phyloP scores from a whole-genome alignment of 2,797 vertebrate species.

The Sitta carolinensis region DNA sequence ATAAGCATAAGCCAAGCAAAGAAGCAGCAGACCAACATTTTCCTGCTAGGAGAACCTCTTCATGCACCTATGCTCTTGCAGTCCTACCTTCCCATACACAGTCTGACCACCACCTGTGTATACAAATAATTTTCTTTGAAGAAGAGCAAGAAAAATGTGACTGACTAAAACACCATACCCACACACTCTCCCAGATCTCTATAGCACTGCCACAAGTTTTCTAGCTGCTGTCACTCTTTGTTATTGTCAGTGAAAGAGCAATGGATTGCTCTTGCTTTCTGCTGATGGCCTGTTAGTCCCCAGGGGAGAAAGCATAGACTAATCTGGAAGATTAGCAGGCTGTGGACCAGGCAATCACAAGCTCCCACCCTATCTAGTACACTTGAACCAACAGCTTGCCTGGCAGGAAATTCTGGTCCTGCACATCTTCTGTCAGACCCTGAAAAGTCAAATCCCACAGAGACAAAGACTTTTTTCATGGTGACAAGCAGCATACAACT shows the following conservation, averaged over 20 bases:
- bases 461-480: slow-evolving; percentile 36
- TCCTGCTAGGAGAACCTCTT: not conserved
- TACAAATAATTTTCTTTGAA: not conserved
- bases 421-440: slow-evolving; percentile 47
- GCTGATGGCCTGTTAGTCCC: slow-evolving; percentile 46
- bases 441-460: not conserved
- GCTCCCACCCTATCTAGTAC: not conserved
- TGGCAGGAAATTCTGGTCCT: slow-evolving; percentile 53
- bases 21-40: not conserved
- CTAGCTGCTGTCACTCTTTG: slow-evolving; percentile 19
- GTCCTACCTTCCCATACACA: not conserved
- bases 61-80: not conserved
- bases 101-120: not conserved
- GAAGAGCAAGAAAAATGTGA: not conserved
- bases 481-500: not conserved
- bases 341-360: slow-evolving; percentile 33
- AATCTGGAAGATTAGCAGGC: slow-evolving; percentile 65
- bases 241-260: slow-evolving; percentile 39
- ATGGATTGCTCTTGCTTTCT: slow-evolving; percentile 44
- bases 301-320: slow-evolving; percentile 34
- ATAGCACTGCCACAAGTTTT: not conserved
- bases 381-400: slow-evolving; percentile 25
- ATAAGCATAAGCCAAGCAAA: not conserved
- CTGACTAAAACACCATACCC: not conserved
- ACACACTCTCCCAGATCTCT: not conserved